These are phyloP conservation scores for Brenthis daphne DNA, from an alignment of 2,888 invertebrate species.

Conservation along the genomic window DNA sequence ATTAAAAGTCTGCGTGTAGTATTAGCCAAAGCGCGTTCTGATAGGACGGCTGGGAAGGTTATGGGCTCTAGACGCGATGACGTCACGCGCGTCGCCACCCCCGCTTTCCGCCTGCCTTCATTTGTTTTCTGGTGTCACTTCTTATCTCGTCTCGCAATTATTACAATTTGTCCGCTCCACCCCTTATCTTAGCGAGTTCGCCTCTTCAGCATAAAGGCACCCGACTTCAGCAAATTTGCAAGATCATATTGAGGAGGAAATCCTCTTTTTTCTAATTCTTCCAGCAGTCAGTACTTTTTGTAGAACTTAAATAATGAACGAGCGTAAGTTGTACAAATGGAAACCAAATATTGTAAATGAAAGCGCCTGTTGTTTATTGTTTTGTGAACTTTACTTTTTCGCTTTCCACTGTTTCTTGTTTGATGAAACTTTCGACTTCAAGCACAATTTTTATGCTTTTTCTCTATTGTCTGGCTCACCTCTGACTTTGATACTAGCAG, in stretches of 20 bases:
- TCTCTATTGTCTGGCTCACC: not conserved
- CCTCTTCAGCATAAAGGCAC: constrained; percentile 77
- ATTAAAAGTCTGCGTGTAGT: constrained; percentile 42
- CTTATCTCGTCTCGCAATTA: constrained; percentile 82
- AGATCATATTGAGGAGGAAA: constrained; percentile 71
- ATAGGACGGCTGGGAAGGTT: constrained; percentile 50
- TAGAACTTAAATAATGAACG: constrained; percentile 74
- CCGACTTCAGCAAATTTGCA: constrained; percentile 76
- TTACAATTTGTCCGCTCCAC: constrained; percentile 82
- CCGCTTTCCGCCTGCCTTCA: constrained; percentile 66
- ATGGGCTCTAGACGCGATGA: constrained; percentile 54
- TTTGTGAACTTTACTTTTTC: constrained; percentile 68
- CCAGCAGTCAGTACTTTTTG: constrained; percentile 55
- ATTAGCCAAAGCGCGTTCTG: constrained; percentile 48
- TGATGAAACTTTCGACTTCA: constrained; percentile 58
- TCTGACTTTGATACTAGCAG: too few relatives aligned
- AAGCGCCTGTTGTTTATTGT: constrained; percentile 62
- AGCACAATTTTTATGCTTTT: constrained; percentile 37
- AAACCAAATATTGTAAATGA: constrained; percentile 63
- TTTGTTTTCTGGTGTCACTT: constrained; percentile 82
- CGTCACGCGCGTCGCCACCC: constrained; percentile 58
- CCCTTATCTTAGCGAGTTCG: constrained; percentile 78
- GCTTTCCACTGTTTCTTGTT: constrained; percentile 59
- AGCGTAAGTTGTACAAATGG: constrained; percentile 71
- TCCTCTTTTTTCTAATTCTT: constrained; percentile 66